Evolutionary conservation across 2,888 invertebrate species (phyloP), one percentile per base, ranked within the genome.

Genomic region (Toxonevra muliebris): DNA sequence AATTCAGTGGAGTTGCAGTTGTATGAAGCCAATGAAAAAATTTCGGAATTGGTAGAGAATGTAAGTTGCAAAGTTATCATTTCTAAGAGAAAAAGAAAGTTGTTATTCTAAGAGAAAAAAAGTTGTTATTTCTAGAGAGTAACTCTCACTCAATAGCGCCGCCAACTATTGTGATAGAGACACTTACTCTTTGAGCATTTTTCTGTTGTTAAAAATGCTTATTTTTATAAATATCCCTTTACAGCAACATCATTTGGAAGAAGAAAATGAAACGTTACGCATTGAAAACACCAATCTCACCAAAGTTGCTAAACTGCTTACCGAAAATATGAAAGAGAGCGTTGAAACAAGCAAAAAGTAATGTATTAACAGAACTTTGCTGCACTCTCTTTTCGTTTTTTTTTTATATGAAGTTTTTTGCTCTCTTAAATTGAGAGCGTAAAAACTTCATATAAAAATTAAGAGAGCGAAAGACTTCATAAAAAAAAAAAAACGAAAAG

Each of bases 21-120:
- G 42, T 85, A 85, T 68, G 85, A 85, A 71, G 85, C 85, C 15
- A 85, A 85, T 70, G 85, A 85, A 71, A 85, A 85, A 76, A 85
- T 84, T 65, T 76, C 85, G 0, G 85, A 85, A 69, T 75, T 85
- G 1, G 72, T 85, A 63, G 85, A 85, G 72, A 83, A 83, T 70
- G 85, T 85, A 74, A 79, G 77, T 69, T 43, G 17, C 30, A 19
- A 17, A 17, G 43, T 12, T 52, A 15, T 5, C 30, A 15, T 40
- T 30, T 30, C 30, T 30, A 30, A 54, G 42, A 52, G 3, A 12
- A 54, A 17, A 40, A n/a, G n/a, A n/a, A n/a, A n/a, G n/a, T n/a
- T n/a, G n/a, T n/a, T n/a, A n/a, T n/a, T n/a, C n/a, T n/a, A n/a
- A n/a, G n/a, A n/a, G n/a, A n/a, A n/a, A n/a, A n/a, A n/a, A n/a